Base-by-base conservation (phyloP, 2,888 invertebrate genomes). In the Mellilla xanthometata region DNA sequence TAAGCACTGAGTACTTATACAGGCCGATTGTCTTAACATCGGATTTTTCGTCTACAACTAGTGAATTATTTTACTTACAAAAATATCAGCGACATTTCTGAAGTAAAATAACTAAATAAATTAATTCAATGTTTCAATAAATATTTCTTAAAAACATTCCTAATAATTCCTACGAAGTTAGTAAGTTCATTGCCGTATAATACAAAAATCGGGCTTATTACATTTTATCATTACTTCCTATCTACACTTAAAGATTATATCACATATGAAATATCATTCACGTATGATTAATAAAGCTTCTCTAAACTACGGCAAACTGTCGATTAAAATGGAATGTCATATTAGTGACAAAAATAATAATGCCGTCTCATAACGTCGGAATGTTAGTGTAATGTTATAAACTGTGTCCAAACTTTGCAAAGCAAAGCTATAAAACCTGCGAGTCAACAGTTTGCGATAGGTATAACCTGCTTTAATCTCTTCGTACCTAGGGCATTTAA, bases 231-330 rank as follows among this genome's bases (percentile, higher is more conserved):
- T 61, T 62, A 72, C 74, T 80, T 81, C 80, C 42, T 62, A 62
- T 54, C 76, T 80, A 81, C 46, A 50, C 71, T 75, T 85, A 87
- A 1, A 59, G 45, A 72, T 76, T 87, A 88, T 88, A 88, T 88
- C 88, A 88, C 88, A 88, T 81, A 81, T 80, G 77, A 82, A 79
- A 77, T 80, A 85, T 81, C 84, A 84, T 83, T 76, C 73, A 78
- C 70, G 70, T 78, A 72, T 63, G 61, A 67, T 72, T 58, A 76
- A 78, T 83, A 79, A 80, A 81, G 76, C 78, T 81, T 75, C 56
- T 59, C 58, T 61, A 62, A 58, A 68, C 58, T 64, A 55, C 46
- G 67, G 76, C 72, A 75, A 81, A 78, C 76, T 74, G 71, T 74
- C 66, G 65, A 72, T 61, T 60, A 39, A 42, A 45, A 49, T 68